These are phyloP conservation scores for Perccottus glenii DNA, from an alignment of 2,113 vertebrate species.

Conservation along the genomic window DNA sequence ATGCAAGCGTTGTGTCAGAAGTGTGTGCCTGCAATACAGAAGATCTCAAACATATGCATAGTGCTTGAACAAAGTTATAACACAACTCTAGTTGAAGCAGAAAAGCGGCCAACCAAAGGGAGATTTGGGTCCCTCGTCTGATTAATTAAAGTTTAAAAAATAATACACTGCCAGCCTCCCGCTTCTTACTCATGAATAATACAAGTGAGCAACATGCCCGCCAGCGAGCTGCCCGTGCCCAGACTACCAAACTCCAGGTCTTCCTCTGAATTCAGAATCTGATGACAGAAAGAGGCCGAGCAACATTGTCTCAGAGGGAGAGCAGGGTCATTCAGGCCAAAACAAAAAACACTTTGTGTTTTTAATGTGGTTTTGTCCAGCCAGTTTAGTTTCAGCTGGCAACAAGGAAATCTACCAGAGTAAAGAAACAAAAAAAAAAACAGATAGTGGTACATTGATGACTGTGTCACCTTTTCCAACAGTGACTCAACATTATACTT, in stretches of 20 bases:
- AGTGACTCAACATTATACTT: too few relatives aligned
- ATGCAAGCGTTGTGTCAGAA: neutral
- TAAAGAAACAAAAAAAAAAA: slow-evolving; percentile 13
- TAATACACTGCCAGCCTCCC: slow-evolving; percentile 3
- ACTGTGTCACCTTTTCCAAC: slow-evolving; percentile 41
- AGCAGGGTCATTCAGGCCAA: slow-evolving; percentile 44
- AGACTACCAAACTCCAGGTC: slow-evolving; percentile 68
- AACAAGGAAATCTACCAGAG: slow-evolving; percentile 14
- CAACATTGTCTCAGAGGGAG: slow-evolving; percentile 56
- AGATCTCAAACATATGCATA: slow-evolving; percentile 33
- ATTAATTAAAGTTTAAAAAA: slow-evolving; percentile 47
- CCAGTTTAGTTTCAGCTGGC: slow-evolving; percentile 50
- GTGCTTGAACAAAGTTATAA: slow-evolving; percentile 20
- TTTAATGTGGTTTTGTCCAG: slow-evolving; percentile 61
- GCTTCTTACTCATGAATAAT: slow-evolving; percentile 56
- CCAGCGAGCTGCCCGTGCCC: slow-evolving; percentile 62
- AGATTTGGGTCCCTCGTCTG: slow-evolving; percentile 2
- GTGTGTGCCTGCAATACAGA: neutral
- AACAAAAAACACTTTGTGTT: slow-evolving; percentile 43
- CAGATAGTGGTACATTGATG: slow-evolving; percentile 24
- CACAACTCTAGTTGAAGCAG: slow-evolving; percentile 7
- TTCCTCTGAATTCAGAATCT: slow-evolving; percentile 65
- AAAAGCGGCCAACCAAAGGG: slow-evolving; percentile 5
- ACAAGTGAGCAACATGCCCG: slow-evolving; percentile 55
- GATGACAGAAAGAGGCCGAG: slow-evolving; percentile 57